phyloP scores from a whole-genome alignment of 2,888 invertebrate genomes.

The Nephrotoma flavescens region DNA sequence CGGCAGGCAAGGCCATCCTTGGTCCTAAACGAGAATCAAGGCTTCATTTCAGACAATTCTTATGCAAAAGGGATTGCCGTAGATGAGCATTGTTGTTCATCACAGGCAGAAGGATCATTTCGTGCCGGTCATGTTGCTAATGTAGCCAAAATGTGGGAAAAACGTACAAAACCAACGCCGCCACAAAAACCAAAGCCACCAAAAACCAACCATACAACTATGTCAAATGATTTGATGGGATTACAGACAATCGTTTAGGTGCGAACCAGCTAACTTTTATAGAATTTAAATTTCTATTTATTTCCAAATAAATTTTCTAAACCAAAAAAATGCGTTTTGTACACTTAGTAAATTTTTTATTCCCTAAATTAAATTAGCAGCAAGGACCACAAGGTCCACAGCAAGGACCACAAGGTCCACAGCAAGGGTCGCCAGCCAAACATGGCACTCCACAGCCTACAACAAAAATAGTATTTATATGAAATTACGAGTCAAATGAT shows the following conservation, averaged over 20 bases:
- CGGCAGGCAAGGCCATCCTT: neutral
- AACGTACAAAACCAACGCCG: constrained; percentile 3
- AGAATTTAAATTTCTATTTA: neutral
- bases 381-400: constrained; percentile 2
- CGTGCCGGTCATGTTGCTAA: constrained; percentile 13
- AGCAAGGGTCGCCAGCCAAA: neutral
- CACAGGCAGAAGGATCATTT: neutral
- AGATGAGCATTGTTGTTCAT: neutral
- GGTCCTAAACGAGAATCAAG: neutral
- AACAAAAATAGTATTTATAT: neutral
- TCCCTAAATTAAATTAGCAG: neutral
- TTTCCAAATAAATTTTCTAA: neutral
- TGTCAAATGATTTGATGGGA: neutral
- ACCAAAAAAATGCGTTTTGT: neutral
- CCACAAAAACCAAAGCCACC: neutral
- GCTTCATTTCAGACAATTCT: neutral
- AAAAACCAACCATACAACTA: neutral
- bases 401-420: constrained; percentile 14
- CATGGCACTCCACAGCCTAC: constrained; percentile 13
- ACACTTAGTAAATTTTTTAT: neutral
- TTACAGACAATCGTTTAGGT: constrained; percentile 10
- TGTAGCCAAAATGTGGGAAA: constrained; percentile 15
- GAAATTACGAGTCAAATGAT: neutral
- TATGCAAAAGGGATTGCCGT: neutral
- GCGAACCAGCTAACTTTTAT: neutral